Evolutionary conservation across 2,888 invertebrate species (phyloP).

Genomic region (Andrena marginata): DNA sequence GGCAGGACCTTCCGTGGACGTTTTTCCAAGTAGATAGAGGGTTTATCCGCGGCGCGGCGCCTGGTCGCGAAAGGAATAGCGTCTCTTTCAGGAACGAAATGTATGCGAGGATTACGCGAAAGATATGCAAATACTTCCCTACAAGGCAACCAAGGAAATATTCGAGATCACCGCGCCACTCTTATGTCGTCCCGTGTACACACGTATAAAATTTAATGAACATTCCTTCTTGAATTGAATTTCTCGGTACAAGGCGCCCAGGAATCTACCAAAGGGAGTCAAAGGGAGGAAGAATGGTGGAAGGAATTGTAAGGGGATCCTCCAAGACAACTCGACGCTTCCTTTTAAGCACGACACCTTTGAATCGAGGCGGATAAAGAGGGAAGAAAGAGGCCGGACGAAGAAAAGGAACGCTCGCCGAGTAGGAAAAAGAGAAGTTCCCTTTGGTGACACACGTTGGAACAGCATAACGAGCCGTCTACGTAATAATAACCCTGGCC

Average conservation of each 20-base stretch:
- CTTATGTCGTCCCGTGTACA: conserved; percentile 6
- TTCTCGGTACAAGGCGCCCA: conserved; percentile 38
- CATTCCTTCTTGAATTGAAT: conserved; percentile 53
- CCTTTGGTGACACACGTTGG: conserved; percentile 58
- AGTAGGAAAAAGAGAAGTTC: conserved; percentile 3
- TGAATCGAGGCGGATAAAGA: conserved; percentile 51
- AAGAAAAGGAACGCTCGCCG: conserved; percentile 34
- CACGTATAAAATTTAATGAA: conserved; percentile 59
- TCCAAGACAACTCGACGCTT: conserved; percentile 61
- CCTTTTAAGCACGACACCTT: conserved; percentile 64
- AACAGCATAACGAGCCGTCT: conserved; percentile 62
- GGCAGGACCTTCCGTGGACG: background rate
- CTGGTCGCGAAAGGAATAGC: background rate
- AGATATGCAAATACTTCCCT: conserved; percentile 41
- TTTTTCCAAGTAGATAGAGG: conserved; percentile 1
- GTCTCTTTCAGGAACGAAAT: background rate
- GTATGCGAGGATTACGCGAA: conserved; percentile 16
- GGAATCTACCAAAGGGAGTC: conserved; percentile 31
- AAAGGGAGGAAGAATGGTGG: conserved; percentile 28
- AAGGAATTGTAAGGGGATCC: conserved; percentile 59
- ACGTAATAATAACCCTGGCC: conserved; percentile 63
- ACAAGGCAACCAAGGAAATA: background rate
- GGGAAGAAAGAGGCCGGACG: conserved; percentile 16
- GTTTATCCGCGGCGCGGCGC: background rate
- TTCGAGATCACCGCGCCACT: conserved; percentile 31